Evolutionary conservation across 2,113 vertebrate genomes (phyloP).

Genomic region (Paratilapia polleni): DNA sequence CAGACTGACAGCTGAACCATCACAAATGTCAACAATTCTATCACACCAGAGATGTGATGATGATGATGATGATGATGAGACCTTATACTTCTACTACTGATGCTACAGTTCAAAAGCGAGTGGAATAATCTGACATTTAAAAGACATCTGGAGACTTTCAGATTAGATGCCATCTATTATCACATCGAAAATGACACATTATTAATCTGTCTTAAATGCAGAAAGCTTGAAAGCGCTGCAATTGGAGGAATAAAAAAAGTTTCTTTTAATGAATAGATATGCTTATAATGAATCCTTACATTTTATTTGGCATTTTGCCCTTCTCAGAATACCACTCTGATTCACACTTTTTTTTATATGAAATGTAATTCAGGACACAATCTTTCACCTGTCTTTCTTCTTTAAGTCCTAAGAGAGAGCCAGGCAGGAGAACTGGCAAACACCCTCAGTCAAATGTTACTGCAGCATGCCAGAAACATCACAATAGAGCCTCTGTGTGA

Average conservation of each 20-base stretch:
- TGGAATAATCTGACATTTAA: conserved; percentile 64
- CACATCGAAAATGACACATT: conserved; percentile 25
- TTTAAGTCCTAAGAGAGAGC: conserved; percentile 21
- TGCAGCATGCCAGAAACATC: conserved; percentile 57
- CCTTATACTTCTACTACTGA: conserved; percentile 16
- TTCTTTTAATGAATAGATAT: background rate
- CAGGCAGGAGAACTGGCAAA: conserved; percentile 48
- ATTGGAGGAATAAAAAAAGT: background rate
- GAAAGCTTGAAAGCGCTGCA: conserved; percentile 1
- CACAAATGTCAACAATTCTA: conserved; percentile 63
- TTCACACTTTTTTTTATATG: background rate
- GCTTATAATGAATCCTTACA: background rate
- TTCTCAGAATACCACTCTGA: background rate
- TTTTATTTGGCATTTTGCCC: conserved; percentile 27
- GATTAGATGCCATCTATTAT: conserved; percentile 55
- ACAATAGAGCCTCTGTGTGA: conserved; percentile 69
- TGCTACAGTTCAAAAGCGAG: conserved; percentile 36
- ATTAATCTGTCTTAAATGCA: conserved; percentile 26
- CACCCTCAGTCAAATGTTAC: conserved; percentile 55
- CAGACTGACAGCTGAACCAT: conserved; percentile 38
- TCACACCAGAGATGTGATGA: conserved; percentile 11
- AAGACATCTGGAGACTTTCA: conserved; percentile 37
- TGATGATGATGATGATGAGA: conserved; percentile 41
- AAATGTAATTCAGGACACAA: conserved; percentile 27
- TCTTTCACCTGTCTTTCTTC: conserved; percentile 57